Base-by-base conservation (phyloP, 2,888 invertebrate species). In the Spisula solida region DNA sequence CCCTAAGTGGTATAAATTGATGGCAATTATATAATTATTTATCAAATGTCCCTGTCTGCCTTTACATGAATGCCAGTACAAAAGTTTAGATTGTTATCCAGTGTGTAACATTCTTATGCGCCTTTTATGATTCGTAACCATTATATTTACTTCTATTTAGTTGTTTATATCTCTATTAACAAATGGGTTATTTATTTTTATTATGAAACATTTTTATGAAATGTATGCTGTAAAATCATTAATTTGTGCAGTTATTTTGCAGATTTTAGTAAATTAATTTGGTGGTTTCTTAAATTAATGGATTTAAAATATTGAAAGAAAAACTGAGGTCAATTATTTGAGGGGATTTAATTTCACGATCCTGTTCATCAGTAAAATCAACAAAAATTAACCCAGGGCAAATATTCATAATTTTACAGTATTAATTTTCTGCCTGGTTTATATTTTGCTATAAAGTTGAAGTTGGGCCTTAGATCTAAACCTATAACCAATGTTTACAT, bases 81-180 rank as follows among this genome's bases (percentile, higher is more conserved):
- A 34, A 75, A 31, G 18, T 31, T 75, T 75, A 31, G 31, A 70
- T 70, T 29, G n/a, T 31, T 31, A 70, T 70, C 29, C 41, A 14
- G n/a, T 70, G 0, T 29, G 8, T 10, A 5, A 70, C 70, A 31
- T 31, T 34, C 31, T 70, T 29, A 70, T 70, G 31, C 31, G 12
- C 31, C 10, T 70, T 34, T 75, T 12, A 75, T 75, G 34, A 18
- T 18, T 34, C 31, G 34, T 75, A 31, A 34, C 31, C 75, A 12
- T 75, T 31, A 34, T 75, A 14, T 75, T 75, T 75, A 75, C 18
- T 34, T 10, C 34, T 75, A 18, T 75, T 75, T 75, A 31, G 31
- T 31, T 70, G 70, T 70, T 31, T 70, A 16, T 31, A 70, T 70
- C 70, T 70, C 31, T 75, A 75, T 75, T 75, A 25, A 18, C 75